Conservation (phyloP, 1,140 invertebrate genomes). For the Mizuhopecten yessoensis region DNA sequence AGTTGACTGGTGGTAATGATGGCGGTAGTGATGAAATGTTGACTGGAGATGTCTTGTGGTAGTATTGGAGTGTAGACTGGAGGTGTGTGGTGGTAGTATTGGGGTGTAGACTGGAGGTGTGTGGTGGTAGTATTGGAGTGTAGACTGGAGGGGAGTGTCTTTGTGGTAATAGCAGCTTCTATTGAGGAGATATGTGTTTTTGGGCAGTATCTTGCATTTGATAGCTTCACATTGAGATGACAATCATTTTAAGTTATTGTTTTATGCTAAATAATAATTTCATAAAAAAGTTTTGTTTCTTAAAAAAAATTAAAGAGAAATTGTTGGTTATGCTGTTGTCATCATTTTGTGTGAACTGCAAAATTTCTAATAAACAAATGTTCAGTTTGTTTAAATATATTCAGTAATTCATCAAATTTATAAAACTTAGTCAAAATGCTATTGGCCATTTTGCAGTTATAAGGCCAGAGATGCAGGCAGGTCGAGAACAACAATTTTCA, state of each 20-base stretch:
- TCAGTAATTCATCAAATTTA: not conserved
- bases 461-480: not conserved
- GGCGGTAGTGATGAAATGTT: constrained; percentile 22
- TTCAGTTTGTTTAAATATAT: not conserved
- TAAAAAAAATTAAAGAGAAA: not conserved
- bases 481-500: no score
- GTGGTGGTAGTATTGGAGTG: constrained; percentile 19
- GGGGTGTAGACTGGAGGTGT: not conserved
- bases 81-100: constrained; percentile 36
- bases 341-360: not conserved
- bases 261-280: no score
- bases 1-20: not conserved
- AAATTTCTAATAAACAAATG: not conserved
- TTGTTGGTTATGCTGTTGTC: not conserved
- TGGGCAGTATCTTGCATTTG: no score
- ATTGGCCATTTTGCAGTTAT: not conserved
- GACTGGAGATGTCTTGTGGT: not conserved
- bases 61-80: not conserved
- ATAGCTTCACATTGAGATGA: no score
- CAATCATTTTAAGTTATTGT: no score
- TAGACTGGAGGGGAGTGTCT: not conserved
- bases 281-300: no score
- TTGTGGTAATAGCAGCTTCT: constrained; percentile 39
- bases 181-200: no score
- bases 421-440: not conserved